These are phyloP conservation scores for Hanleya hanleyi DNA, from an alignment of 2,888 invertebrate species.

Conservation along the genomic window DNA sequence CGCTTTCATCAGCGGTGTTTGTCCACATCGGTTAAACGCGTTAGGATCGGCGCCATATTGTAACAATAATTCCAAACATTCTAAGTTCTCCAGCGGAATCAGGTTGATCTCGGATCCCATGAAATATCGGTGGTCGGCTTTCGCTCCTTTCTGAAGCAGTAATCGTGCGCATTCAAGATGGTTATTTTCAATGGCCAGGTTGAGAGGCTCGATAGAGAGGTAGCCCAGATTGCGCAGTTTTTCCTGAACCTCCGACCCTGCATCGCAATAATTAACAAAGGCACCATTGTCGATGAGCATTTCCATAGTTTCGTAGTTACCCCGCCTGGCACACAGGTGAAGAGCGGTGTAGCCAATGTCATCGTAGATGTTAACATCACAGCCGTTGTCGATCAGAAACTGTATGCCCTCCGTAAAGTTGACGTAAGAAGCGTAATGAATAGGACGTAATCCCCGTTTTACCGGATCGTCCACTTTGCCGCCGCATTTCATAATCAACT, in stretches of 20 bases:
- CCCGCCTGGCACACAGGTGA: slow-evolving; percentile 92
- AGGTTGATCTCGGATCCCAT: slow-evolving; percentile 93
- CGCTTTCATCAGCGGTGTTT: slow-evolving; percentile 94
- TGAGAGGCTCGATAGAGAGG: slow-evolving; percentile 85
- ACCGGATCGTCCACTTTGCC: slow-evolving; percentile 83
- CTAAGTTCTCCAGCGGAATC: slow-evolving; percentile 83
- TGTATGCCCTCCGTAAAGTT: slow-evolving; percentile 84
- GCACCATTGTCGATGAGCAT: slow-evolving; percentile 85
- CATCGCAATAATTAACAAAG: slow-evolving; percentile 84
- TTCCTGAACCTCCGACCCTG: slow-evolving; percentile 76
- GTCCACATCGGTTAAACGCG: slow-evolving; percentile 87
- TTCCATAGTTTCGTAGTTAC: slow-evolving; percentile 77
- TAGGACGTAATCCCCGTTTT: slow-evolving; percentile 88
- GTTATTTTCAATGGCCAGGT: slow-evolving; percentile 89
- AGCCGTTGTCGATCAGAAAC: slow-evolving; percentile 82
- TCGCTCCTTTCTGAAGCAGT: slow-evolving; percentile 87
- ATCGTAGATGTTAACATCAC: slow-evolving; percentile 79
- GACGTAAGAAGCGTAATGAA: slow-evolving; percentile 95
- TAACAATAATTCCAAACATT: slow-evolving; percentile 86
- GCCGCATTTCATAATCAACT: slow-evolving; percentile 89
- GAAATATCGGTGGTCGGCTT: slow-evolving; percentile 93
- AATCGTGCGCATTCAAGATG: slow-evolving; percentile 81
- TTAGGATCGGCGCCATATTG: slow-evolving; percentile 92
- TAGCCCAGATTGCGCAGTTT: slow-evolving; percentile 52
- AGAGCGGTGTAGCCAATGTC: slow-evolving; percentile 94